These are phyloP conservation scores for Dicroscelio sp. DNA, from an alignment of 2,888 invertebrate genomes.

Conservation along the genomic window DNA sequence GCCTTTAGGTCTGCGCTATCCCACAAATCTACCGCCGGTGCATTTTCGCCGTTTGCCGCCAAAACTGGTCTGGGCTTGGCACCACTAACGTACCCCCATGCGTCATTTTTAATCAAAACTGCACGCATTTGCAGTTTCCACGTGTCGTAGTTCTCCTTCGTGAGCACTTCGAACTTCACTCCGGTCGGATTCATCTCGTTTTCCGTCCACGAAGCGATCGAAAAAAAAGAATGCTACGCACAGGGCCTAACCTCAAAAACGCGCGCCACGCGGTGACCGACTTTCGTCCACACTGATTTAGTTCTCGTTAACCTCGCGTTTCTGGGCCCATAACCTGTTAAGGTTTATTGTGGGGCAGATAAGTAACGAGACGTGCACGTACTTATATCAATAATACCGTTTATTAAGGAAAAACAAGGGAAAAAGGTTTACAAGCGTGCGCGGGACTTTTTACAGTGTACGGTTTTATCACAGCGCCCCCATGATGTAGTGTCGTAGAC, in stretches of 20 bases:
- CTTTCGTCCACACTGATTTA: background rate
- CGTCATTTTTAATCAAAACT: background rate
- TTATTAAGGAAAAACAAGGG: no score
- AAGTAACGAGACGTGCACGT: no score
- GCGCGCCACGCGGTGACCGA: no score
- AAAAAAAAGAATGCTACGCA: no score
- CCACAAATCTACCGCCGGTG: background rate
- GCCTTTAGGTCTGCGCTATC: background rate
- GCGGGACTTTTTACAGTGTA: no score
- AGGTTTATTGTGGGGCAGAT: no score
- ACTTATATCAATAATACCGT: no score
- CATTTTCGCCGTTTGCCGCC: background rate
- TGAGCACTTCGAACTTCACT: background rate
- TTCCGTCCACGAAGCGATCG: no score
- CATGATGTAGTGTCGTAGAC: background rate
- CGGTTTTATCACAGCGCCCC: background rate
- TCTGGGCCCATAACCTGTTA: background rate
- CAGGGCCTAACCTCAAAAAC: background rate
- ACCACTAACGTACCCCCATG: background rate
- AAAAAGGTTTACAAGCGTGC: no score
- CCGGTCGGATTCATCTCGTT: background rate
- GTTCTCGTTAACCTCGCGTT: background rate
- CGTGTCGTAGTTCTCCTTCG: background rate
- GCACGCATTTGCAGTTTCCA: conserved; percentile 5
- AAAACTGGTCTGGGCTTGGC: background rate